phyloP scores from a whole-genome alignment of 2,888 invertebrate genomes.

The Microplitis manilae region DNA sequence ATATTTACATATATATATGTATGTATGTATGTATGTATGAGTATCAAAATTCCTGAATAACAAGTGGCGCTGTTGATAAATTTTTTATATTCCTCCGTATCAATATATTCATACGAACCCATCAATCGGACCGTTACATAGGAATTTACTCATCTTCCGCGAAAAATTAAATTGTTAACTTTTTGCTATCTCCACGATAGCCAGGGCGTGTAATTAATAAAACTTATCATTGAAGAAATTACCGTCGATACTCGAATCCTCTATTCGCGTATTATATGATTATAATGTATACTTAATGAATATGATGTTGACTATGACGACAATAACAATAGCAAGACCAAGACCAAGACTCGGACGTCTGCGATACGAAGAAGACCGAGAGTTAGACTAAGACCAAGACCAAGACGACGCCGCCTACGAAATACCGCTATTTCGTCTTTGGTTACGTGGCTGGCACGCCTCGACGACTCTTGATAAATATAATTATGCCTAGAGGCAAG shows the following conservation, averaged over 20 bases:
- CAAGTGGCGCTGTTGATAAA: constrained; percentile 47
- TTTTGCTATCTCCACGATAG: not conserved
- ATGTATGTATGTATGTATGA: constrained; percentile 9
- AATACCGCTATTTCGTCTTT: constrained; percentile 42
- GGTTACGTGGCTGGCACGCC: constrained; percentile 39
- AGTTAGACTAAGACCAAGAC: not conserved
- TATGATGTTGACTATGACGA: not conserved
- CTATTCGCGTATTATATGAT: not conserved
- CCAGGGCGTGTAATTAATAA: not conserved
- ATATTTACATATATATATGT: not conserved
- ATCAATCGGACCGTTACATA: not conserved
- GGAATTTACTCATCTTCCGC: not conserved
- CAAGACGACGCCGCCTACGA: constrained; percentile 37
- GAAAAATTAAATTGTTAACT: not conserved
- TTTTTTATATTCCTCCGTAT: constrained; percentile 2
- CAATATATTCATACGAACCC: too few relatives aligned
- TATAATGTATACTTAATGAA: not conserved
- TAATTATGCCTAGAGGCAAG: constrained; percentile 44
- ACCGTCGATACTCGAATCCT: not conserved
- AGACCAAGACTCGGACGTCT: not conserved
- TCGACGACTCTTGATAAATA: constrained; percentile 34
- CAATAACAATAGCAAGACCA: not conserved
- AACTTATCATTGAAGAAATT: not conserved
- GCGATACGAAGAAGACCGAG: not conserved
- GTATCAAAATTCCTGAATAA: constrained; percentile 47